These are phyloP conservation scores for Geotria australis DNA, from an alignment of 2,797 vertebrate genomes.

Conservation along the genomic window DNA sequence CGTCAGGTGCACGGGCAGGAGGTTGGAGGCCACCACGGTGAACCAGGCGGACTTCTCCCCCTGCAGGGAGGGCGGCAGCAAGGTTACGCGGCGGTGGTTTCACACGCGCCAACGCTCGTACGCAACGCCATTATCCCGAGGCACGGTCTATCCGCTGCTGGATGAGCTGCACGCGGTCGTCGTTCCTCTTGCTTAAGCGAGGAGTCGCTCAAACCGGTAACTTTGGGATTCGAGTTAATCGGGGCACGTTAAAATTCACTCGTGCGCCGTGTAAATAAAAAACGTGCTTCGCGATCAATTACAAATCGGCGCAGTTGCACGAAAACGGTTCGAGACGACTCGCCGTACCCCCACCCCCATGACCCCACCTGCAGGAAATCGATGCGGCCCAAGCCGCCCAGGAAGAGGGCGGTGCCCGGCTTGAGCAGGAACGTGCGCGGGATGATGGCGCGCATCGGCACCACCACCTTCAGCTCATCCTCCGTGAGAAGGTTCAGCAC, in stretches of 20 bases:
- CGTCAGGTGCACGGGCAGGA: constrained; percentile 37
- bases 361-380: constrained; percentile 45
- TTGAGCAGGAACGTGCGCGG: constrained; percentile 52
- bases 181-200: no score
- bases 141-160: no score
- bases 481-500: constrained; percentile 40
- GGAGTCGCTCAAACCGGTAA: neutral
- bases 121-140: no score
- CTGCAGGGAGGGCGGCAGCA: constrained; percentile 9
- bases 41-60: constrained; percentile 43
- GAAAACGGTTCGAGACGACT: no score
- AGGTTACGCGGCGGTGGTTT: no score
- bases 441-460: constrained; percentile 29
- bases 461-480: constrained; percentile 39
- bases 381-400: constrained; percentile 43
- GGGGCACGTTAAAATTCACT: no score
- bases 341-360: no score
- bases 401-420: constrained; percentile 31
- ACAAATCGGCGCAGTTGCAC: neutral
- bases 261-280: neutral
- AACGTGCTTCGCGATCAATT: neutral
- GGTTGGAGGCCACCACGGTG: constrained; percentile 34
- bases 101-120: no score
- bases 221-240: neutral
- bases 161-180: no score